Percentiles rank a stretch among this genome's conserved stretches.
Evolutionary conservation across 2,797 vertebrate species (phyloP).

Genomic region (Schizopygopsis pylzovi): DNA sequence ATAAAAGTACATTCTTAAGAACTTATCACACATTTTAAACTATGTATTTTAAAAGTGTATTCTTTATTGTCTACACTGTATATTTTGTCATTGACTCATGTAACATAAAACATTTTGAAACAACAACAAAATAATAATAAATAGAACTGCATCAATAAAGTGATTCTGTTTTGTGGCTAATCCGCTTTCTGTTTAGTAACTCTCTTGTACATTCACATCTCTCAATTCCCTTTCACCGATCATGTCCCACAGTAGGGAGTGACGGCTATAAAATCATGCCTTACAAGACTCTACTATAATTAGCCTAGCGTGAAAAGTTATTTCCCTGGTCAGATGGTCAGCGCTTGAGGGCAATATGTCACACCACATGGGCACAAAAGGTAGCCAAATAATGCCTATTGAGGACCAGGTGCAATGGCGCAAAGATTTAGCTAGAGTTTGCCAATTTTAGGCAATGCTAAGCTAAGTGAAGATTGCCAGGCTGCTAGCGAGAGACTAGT

Average conservation of each 20-base stretch:
- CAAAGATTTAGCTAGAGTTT: slow-evolving; percentile 75
- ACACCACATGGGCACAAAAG: slow-evolving; percentile 82
- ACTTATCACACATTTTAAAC: neutral
- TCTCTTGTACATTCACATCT: slow-evolving; percentile 18
- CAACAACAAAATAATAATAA: too few relatives aligned
- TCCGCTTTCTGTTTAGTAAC: neutral
- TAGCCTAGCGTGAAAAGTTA: slow-evolving; percentile 76
- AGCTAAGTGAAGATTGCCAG: slow-evolving; percentile 68
- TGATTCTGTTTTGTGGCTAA: neutral
- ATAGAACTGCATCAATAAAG: neutral
- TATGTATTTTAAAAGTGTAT: neutral
- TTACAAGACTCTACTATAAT: slow-evolving; percentile 78
- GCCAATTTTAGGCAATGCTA: slow-evolving; percentile 70
- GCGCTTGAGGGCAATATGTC: slow-evolving; percentile 81
- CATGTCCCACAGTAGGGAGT: slow-evolving; percentile 78
- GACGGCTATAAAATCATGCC: slow-evolving; percentile 75
- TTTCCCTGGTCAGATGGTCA: slow-evolving; percentile 84
- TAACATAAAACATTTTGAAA: neutral
- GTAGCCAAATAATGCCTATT: slow-evolving; percentile 81
- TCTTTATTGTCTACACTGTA: neutral
- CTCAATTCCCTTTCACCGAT: slow-evolving; percentile 72
- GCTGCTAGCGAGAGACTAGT: slow-evolving; percentile 64
- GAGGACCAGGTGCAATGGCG: slow-evolving; percentile 81
- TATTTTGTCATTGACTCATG: neutral
- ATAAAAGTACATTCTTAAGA: neutral